A percentile compares a stretch with the other conserved stretches of the same genome.
Conservation (phyloP, 2,888 invertebrate species). For the Heliconius hortense region DNA sequence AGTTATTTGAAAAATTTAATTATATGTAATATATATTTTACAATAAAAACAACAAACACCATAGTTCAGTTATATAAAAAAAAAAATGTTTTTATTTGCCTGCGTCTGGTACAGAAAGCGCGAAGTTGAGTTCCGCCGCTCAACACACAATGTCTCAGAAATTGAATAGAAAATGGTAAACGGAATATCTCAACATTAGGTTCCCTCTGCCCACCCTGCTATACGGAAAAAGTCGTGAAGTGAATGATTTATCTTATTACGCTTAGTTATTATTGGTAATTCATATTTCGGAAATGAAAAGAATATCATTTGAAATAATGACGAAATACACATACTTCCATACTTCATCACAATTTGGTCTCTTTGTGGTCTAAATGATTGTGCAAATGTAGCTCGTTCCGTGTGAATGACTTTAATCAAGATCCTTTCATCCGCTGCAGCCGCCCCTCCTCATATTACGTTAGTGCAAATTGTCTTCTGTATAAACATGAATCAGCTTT, state of each 20-base stretch:
- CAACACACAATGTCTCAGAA: background rate
- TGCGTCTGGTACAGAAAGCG: no score
- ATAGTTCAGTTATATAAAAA: no score
- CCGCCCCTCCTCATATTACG: constrained; percentile 36
- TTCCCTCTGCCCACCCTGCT: background rate
- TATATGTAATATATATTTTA: no score
- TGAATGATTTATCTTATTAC: background rate
- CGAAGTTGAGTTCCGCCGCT: background rate
- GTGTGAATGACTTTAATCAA: constrained; percentile 56
- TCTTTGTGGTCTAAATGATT: constrained; percentile 44
- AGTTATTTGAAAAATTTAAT: no score
- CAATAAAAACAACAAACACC: no score
- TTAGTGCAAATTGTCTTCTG: constrained; percentile 41
- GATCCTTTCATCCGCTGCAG: constrained; percentile 44
- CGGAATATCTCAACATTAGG: background rate
- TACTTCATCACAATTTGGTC: constrained; percentile 37
- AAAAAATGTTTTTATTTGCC: no score
- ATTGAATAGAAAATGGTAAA: background rate
- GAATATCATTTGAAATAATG: background rate
- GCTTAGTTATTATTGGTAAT: background rate
- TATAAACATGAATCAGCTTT: constrained; percentile 41
- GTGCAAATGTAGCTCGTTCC: constrained; percentile 47
- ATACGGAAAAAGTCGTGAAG: background rate
- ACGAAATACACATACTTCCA: background rate
- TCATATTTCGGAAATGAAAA: background rate